Evolutionary conservation across 2,797 vertebrate species (phyloP).

Genomic region (Anableps anableps): DNA sequence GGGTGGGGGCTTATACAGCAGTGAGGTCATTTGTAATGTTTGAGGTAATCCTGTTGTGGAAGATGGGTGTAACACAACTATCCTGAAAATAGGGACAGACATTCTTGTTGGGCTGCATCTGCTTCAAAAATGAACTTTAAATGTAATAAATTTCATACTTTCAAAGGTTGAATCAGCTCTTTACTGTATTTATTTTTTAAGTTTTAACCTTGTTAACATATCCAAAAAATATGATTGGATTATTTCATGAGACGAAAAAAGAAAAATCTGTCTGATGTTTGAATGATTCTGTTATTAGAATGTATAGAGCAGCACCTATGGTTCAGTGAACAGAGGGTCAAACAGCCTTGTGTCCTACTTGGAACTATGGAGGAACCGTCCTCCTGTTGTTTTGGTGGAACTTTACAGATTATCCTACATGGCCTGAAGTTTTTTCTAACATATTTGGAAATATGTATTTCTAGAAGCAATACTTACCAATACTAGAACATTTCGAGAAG

Average conservation of each 20-base stretch:
- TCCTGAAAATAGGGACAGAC: constrained; percentile 18
- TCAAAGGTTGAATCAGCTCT: too few relatives aligned
- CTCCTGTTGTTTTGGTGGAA: too few relatives aligned
- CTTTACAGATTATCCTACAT: too few relatives aligned
- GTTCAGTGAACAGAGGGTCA: too few relatives aligned
- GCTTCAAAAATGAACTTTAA: background rate
- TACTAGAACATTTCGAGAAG: too few relatives aligned
- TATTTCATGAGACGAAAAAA: background rate
- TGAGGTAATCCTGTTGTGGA: constrained; percentile 43
- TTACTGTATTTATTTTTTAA: too few relatives aligned
- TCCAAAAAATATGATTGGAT: background rate
- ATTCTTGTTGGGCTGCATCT: background rate
- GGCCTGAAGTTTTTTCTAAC: too few relatives aligned
- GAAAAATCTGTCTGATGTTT: background rate
- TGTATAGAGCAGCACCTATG: too few relatives aligned
- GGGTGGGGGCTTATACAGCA: constrained; percentile 9
- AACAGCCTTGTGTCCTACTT: too few relatives aligned
- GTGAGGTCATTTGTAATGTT: constrained; percentile 50
- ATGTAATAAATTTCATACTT: background rate
- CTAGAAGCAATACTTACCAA: too few relatives aligned
- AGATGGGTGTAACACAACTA: constrained; percentile 25
- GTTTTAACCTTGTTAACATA: background rate
- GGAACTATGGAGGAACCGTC: too few relatives aligned
- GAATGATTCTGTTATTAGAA: background rate
- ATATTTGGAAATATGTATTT: too few relatives aligned